Evolutionary conservation across 53 echinoderm and acorn worm species (phyloP).

Genomic region (Glandiceps talaboti): DNA sequence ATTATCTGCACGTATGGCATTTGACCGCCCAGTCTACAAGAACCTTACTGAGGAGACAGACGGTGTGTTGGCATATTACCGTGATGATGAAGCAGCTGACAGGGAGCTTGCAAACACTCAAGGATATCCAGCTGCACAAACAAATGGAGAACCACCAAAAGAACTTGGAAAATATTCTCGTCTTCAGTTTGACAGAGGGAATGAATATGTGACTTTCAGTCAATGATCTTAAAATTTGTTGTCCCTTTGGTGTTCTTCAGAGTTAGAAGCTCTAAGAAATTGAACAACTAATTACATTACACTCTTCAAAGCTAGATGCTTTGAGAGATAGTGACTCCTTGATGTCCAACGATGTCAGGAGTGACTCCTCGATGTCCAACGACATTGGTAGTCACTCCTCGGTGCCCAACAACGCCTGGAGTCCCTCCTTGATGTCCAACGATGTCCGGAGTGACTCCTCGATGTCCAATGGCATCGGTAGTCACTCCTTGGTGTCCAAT

Average conservation of each 20-base stretch:
- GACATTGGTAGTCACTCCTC: too few species aligned
- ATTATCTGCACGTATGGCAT: not conserved
- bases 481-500: too few species aligned
- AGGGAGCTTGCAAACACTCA: not conserved
- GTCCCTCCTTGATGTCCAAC: too few species aligned
- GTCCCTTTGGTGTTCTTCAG: not conserved
- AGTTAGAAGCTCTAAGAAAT: not conserved
- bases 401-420: too few species aligned
- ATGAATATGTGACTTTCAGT: not conserved
- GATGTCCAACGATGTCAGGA: too few species aligned
- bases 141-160: not conserved
- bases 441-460: too few species aligned
- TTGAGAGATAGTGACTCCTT: too few species aligned
- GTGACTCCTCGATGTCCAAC: too few species aligned
- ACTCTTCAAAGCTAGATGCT: too few species aligned
- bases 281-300: too few species aligned
- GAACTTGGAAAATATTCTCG: not conserved
- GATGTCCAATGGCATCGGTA: too few species aligned
- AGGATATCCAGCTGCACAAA: not conserved
- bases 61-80: not conserved
- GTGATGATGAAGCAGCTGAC: not conserved
- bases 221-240: not conserved
- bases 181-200: not conserved
- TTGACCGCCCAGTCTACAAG: not conserved
- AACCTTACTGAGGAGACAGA: not conserved